Evolutionary conservation across 2,888 invertebrate genomes (phyloP).

Genomic region (Trachelus tabidus): DNA sequence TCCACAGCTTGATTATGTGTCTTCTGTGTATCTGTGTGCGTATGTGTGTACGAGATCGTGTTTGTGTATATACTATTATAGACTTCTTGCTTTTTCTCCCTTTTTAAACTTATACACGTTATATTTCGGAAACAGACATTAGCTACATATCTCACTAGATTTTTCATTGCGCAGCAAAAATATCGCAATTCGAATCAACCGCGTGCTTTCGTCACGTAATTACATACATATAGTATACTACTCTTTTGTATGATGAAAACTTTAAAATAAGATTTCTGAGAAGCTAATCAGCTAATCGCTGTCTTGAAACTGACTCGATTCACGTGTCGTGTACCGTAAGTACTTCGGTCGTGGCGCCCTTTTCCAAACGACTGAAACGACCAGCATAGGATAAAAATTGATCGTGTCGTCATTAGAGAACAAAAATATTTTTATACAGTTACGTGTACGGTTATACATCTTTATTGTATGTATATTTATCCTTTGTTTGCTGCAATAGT

Average conservation of each 20-base stretch:
- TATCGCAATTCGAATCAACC: slow-evolving; percentile 25
- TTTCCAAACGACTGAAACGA: neutral
- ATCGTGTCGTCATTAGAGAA: neutral
- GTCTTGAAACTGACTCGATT: neutral
- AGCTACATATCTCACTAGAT: slow-evolving; percentile 23
- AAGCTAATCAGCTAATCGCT: neutral
- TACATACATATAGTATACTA: neutral
- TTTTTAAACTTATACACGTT: slow-evolving; percentile 16
- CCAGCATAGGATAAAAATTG: neutral
- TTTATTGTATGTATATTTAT: neutral
- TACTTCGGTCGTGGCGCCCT: neutral
- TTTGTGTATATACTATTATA: neutral
- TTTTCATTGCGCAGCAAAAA: slow-evolving; percentile 42
- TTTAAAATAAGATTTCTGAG: neutral
- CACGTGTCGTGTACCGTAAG: neutral
- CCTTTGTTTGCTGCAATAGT: neutral
- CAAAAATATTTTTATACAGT: neutral
- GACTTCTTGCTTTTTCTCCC: neutral
- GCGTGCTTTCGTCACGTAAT: neutral
- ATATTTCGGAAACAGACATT: slow-evolving; percentile 25
- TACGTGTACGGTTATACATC: neutral
- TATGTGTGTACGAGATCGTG: neutral
- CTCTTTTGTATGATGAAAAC: neutral
- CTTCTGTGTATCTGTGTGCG: neutral
- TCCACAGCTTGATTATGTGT: neutral